Evolutionary conservation across 1,140 invertebrate species (phyloP), one percentile per base, ranked within the genome.

Genomic region (Aphidius gifuensis): DNA sequence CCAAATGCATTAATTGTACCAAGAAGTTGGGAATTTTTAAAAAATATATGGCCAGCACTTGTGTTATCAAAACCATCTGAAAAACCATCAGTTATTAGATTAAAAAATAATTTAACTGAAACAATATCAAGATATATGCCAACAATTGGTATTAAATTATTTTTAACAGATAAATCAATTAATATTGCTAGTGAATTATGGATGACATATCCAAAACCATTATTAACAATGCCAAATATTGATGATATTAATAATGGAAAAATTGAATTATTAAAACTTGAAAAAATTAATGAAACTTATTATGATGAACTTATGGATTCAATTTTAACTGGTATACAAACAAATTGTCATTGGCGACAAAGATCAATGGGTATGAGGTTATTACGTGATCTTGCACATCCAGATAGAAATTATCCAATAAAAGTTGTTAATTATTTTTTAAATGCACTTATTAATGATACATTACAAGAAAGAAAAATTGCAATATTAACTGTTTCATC

Each of bases 291-390:
- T 74, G 75, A 82, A 58, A 71, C 75, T 9, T 64, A 80, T 6
- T 94, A 93, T 69, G 78, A 83, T 39, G 77, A 82, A 7, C 72
- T 92, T 4, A 68, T 92, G 0, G 70, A 86, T 21, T 80, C 85
- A 23, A 69, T 95, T 9, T 79, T 91, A 2, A 72, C 84, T 65
- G 77, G 86, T 11, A 85, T 90, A 11, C 81, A 85, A 66, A 85
- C 86, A 65, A 89, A 88, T 74, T 74, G 92, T 85, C 90, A 93
- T 75, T 94, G 93, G 93, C 82, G 91, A 23, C 89, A 91, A 69
- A 83, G 89, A 58, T 83, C 88, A 53, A 85, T 95, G 73, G 87
- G 86, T 23, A 85, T 92, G 69, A 84, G 85, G 49, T 85, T 96
- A 71, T 80, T 96, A 6, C 82, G 83, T 8, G 77, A 87, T 47